Conservation (phyloP, 2,888 invertebrate species). For the Vannuccia rotundouncinata region DNA sequence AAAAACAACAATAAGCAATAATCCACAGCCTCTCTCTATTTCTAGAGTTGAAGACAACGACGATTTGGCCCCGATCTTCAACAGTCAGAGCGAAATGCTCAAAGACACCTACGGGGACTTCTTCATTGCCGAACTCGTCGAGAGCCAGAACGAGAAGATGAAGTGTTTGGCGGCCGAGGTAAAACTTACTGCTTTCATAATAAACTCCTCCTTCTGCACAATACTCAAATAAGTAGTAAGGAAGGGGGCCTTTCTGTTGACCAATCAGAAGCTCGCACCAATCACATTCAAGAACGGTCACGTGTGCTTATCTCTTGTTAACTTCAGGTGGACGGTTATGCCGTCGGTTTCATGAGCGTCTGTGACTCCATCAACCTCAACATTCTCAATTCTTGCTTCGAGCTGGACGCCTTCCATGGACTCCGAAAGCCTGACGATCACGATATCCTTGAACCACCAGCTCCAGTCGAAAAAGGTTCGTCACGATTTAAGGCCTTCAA, state of each 20-base stretch:
- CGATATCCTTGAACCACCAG: slow-evolving; percentile 46
- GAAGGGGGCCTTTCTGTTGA: background rate
- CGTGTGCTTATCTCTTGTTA: too few species aligned
- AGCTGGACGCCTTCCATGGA: slow-evolving; percentile 54
- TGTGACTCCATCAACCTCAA: slow-evolving; percentile 52
- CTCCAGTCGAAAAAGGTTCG: background rate
- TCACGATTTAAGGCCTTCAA: background rate
- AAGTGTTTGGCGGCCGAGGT: slow-evolving; percentile 56
- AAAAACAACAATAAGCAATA: too few species aligned
- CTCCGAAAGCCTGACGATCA: too few species aligned
- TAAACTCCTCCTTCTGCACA: background rate
- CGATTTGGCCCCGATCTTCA: slow-evolving; percentile 56
- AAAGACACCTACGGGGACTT: slow-evolving; percentile 54
- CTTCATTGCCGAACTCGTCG: slow-evolving; percentile 56
- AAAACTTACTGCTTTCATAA: background rate
- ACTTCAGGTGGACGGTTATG: slow-evolving; percentile 53
- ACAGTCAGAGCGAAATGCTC: slow-evolving; percentile 54
- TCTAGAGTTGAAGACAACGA: slow-evolving; percentile 56
- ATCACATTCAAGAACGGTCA: too few species aligned
- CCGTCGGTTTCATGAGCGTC: slow-evolving; percentile 56
- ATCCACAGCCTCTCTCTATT: too few species aligned
- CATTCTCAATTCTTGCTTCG: slow-evolving; percentile 54
- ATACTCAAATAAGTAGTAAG: too few species aligned
- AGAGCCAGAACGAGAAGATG: slow-evolving; percentile 56
- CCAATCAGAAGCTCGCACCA: background rate